Percentiles rank a stretch among this genome's conserved stretches.
Evolutionary conservation across 2,113 vertebrate species (phyloP).

Genomic region (Thunnus thynnus): DNA sequence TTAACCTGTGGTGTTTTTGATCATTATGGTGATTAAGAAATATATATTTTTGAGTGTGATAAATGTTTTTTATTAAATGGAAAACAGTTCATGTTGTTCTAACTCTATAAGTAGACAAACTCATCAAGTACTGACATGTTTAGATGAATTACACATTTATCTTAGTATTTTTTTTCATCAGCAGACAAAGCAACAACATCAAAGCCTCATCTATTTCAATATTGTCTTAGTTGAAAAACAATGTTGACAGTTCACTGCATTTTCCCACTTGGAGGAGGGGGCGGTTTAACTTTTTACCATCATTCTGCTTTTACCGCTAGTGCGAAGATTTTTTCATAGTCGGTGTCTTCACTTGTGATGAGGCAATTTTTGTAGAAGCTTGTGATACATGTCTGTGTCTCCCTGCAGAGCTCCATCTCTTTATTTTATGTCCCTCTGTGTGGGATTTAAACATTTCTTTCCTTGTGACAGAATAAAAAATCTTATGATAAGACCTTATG

Average conservation of each 20-base stretch:
- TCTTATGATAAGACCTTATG: too few relatives aligned
- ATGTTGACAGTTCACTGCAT: neutral
- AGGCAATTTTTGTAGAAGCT: neutral
- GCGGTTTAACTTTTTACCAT: neutral
- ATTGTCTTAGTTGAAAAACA: neutral
- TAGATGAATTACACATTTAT: constrained; percentile 20
- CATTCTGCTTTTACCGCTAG: neutral
- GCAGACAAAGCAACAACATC: constrained; percentile 26
- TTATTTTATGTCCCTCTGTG: neutral
- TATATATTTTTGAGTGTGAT: neutral
- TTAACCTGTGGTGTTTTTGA: neutral
- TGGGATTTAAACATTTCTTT: neutral
- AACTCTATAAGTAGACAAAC: neutral
- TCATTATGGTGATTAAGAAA: neutral
- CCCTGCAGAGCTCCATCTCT: neutral
- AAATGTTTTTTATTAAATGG: neutral
- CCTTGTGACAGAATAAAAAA: neutral
- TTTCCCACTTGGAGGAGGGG: neutral
- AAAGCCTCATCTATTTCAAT: constrained; percentile 52
- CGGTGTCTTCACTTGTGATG: constrained; percentile 5
- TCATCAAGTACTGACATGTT: neutral
- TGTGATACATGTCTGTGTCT: neutral
- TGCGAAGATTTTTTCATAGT: neutral
- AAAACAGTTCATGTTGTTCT: neutral
- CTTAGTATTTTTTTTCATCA: neutral